Conservation (phyloP, 2,888 invertebrate genomes). For the Rhagophthalmus giganteus region DNA sequence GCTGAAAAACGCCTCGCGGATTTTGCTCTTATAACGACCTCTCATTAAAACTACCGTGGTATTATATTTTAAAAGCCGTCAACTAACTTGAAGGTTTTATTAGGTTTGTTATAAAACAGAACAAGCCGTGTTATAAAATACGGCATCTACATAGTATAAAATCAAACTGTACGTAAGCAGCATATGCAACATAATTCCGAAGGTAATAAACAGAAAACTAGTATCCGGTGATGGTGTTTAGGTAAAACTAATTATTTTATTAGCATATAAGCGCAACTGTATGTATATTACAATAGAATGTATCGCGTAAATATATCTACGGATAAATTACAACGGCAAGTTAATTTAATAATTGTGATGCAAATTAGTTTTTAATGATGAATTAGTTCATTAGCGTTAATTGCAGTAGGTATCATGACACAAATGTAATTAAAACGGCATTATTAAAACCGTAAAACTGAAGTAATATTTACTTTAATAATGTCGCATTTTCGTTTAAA, state of each 20-base stretch:
- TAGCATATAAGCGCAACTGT: conserved; percentile 22
- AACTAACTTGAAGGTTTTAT: conserved; percentile 35
- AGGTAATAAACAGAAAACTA: conserved; percentile 23
- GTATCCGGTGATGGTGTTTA: conserved; percentile 13
- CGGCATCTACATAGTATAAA: conserved; percentile 20
- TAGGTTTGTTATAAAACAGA: conserved; percentile 33
- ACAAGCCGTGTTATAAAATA: conserved; percentile 28
- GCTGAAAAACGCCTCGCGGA: conserved; percentile 44
- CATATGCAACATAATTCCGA: conserved; percentile 17
- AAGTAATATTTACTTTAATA: conserved; percentile 11
- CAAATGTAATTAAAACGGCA: conserved; percentile 32
- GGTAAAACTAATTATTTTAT: conserved; percentile 22
- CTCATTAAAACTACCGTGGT: conserved; percentile 46
- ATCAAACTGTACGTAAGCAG: conserved; percentile 20
- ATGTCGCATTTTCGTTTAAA: conserved; percentile 4
- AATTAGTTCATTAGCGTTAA: conserved; percentile 41
- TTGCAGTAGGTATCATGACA: conserved; percentile 34
- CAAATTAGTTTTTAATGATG: conserved; percentile 41
- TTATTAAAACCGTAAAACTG: conserved; percentile 15
- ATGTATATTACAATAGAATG: conserved; percentile 16
- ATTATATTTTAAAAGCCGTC: conserved; percentile 44
- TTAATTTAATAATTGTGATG: conserved; percentile 40
- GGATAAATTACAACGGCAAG: conserved; percentile 27
- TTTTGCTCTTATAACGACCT: conserved; percentile 45
- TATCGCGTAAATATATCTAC: conserved; percentile 21